Conservation (phyloP, 2,888 invertebrate species). For the Ophion costatus region DNA sequence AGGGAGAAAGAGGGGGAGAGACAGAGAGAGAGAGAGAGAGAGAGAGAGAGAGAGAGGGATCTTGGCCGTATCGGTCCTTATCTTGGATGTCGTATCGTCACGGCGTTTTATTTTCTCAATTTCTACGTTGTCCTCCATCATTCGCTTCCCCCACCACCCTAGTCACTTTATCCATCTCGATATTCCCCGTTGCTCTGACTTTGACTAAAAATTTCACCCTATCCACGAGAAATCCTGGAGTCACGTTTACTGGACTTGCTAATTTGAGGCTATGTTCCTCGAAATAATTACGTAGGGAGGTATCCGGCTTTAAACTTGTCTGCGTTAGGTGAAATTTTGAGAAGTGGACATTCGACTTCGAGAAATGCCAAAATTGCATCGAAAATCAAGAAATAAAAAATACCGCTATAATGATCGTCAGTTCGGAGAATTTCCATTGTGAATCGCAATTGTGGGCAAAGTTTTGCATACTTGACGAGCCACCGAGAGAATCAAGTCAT, state of each 20-base stretch:
- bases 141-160: background rate
- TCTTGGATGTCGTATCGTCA: background rate
- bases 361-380: background rate
- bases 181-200: background rate
- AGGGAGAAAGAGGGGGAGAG: background rate
- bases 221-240: background rate
- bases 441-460: slow-evolving; percentile 70
- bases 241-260: background rate
- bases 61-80: background rate
- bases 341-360: background rate
- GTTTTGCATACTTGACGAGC: slow-evolving; percentile 74
- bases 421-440: slow-evolving; percentile 72
- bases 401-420: background rate
- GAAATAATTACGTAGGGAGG: background rate
- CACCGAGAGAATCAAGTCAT: slow-evolving; percentile 21
- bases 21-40: background rate
- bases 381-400: background rate
- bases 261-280: background rate
- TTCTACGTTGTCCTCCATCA: background rate
- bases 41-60: background rate
- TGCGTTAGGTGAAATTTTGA: too few species aligned
- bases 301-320: background rate
- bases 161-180: background rate
- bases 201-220: background rate
- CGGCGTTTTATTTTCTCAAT: background rate